Evolutionary conservation across 2,797 vertebrate genomes (phyloP).

Genomic region (Phyllotis vaccarum): DNA sequence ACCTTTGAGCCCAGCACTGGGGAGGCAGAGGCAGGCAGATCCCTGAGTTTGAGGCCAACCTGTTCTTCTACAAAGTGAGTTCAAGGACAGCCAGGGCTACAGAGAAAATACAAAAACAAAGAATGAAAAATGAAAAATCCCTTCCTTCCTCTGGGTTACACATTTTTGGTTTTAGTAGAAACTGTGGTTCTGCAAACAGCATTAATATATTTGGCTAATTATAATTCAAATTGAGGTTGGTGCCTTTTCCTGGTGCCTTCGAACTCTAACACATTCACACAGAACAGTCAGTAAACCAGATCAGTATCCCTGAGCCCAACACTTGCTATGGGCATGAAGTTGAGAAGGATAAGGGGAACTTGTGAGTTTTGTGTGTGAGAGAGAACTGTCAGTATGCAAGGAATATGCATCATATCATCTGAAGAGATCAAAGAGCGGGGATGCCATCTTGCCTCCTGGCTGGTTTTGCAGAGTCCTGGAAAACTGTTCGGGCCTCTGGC

Average conservation of each 20-base stretch:
- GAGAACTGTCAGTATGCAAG: background rate
- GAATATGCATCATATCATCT: background rate
- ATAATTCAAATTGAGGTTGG: background rate
- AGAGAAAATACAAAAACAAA: background rate
- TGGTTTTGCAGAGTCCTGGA: background rate
- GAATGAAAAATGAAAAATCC: background rate
- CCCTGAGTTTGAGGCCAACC: background rate
- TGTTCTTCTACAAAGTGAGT: background rate
- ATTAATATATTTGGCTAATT: background rate
- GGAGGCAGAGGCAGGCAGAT: background rate
- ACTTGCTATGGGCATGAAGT: too few species aligned
- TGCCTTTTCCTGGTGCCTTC: background rate
- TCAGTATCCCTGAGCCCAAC: background rate
- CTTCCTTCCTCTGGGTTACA: background rate
- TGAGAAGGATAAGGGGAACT: background rate
- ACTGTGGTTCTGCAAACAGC: background rate
- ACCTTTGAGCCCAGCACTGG: background rate
- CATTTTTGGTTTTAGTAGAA: background rate
- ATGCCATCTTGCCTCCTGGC: background rate
- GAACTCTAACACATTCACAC: background rate
- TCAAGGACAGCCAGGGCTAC: background rate
- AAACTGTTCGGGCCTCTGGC: accelerated
- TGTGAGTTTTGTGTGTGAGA: background rate
- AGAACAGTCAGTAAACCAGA: background rate
- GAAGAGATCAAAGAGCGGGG: background rate